Conservation (phyloP, 1,140 invertebrate genomes). For the Patella vulgata region DNA sequence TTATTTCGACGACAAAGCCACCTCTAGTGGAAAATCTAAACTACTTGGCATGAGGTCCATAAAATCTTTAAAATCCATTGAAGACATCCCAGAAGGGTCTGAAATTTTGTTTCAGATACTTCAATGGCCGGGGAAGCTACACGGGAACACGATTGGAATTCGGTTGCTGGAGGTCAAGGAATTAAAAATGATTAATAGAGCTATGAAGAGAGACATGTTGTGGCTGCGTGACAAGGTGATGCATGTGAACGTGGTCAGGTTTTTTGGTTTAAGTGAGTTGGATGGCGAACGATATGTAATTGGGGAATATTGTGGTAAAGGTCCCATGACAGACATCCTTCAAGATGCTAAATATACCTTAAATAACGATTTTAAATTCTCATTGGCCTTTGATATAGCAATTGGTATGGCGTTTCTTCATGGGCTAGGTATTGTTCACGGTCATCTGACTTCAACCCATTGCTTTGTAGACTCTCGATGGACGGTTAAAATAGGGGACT, state of each 20-base stretch:
- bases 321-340: slow-evolving; percentile 45
- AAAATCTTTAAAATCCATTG: slow-evolving; percentile 31
- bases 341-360: slow-evolving; percentile 44
- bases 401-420: slow-evolving; percentile 53
- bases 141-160: slow-evolving; percentile 33
- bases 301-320: slow-evolving; percentile 39
- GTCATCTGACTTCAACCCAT: slow-evolving; percentile 38
- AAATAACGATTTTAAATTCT: slow-evolving; percentile 42
- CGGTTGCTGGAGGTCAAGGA: slow-evolving; percentile 31
- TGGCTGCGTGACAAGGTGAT: slow-evolving; percentile 46
- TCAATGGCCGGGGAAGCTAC: slow-evolving; percentile 54
- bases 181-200: slow-evolving; percentile 12
- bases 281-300: slow-evolving; percentile 34
- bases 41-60: slow-evolving; percentile 17
- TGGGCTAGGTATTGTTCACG: slow-evolving; percentile 43
- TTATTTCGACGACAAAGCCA: slow-evolving; percentile 36
- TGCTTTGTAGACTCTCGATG: slow-evolving; percentile 54
- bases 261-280: slow-evolving; percentile 49
- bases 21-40: slow-evolving; percentile 14
- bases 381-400: slow-evolving; percentile 42
- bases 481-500: slow-evolving; percentile 50
- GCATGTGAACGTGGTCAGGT: slow-evolving; percentile 45
- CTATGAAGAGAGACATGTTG: slow-evolving; percentile 39
- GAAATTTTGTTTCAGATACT: slow-evolving; percentile 42
- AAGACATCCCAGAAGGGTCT: slow-evolving; percentile 30